Evolutionary conservation across 2,797 vertebrate genomes (phyloP).

Genomic region (Gymnocypris eckloni): DNA sequence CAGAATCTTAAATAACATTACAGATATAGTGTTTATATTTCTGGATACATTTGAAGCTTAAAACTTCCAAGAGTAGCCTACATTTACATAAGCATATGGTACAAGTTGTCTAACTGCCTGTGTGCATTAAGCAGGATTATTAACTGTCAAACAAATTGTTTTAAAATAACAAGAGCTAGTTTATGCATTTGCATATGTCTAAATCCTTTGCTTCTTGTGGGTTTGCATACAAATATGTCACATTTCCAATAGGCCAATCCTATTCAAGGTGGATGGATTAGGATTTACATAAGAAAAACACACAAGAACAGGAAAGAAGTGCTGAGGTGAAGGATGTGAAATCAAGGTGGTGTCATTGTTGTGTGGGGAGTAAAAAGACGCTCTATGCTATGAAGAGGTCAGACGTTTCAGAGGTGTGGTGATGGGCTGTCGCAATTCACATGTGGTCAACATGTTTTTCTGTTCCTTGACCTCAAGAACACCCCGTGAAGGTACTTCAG

Average conservation of each 20-base stretch:
- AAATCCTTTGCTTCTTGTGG: background rate
- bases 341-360: background rate
- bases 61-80: background rate
- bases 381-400: background rate
- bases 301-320: background rate
- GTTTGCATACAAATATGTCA: background rate
- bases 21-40: background rate
- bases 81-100: background rate
- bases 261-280: background rate
- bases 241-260: background rate
- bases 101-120: background rate
- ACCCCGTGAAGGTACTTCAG: background rate
- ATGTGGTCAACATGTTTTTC: background rate
- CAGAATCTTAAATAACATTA: background rate
- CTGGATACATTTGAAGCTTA: background rate
- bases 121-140: background rate
- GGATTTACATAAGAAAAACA: background rate
- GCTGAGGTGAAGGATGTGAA: background rate
- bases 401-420: background rate
- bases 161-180: background rate
- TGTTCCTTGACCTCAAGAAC: conserved; percentile 28
- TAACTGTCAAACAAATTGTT: background rate
- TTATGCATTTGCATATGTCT: background rate
- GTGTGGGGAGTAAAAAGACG: background rate
- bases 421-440: background rate